Base-by-base conservation (phyloP, 2,113 vertebrate genomes). In the Lepus europaeus region DNA sequence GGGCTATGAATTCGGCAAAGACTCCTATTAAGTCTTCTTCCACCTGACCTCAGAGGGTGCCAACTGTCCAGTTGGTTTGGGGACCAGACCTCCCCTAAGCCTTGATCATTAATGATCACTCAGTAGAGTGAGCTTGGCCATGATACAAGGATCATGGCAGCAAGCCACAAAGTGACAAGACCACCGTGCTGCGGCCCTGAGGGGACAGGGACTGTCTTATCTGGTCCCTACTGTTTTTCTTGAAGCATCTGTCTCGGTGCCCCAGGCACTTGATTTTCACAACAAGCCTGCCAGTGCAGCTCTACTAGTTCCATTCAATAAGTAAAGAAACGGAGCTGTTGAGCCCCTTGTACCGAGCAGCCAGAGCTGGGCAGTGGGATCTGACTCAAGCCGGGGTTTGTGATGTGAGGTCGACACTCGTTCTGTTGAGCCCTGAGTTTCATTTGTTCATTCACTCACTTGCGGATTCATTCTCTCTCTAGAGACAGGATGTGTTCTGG, bases 111-210 rank as follows among this genome's bases (percentile, higher is more conserved):
- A 45, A 22, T 31, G 23, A 72, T 77, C 5, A 19, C 85, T 39
- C 23, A 16, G 31, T 56, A 78, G 53, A 53, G 11, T 20, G 14
- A 29, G 76, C 69, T 68, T n/a, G 36, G 72, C 13, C 49, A 49
- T 12, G 4, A 8, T 9, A 5, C 64, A 14, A 7, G 22, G 27
- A 45, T 11, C n/a, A 25, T 31, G 36, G 49, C 14, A 19, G 19
- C 0, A 2, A 39, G 39, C 36, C 13, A 0, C 17, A 1, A 5
- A 20, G 78, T 36, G 13, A 33, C 17, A 49, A 51, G 4, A 27
- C 29, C 33, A 11, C 8, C 19, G 14, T 22, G 9, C 17, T 6
- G 6, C 12, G 49, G 19, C 45, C 36, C 23, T 0, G 0, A 33
- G 51, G 39, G 13, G 22, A 36, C 33, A 51, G 23, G 27, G 27